Percentiles rank a stretch among this genome's conserved stretches.
phyloP scores from a whole-genome alignment of 2,888 invertebrate genomes.

The Cheilosia scutellata region DNA sequence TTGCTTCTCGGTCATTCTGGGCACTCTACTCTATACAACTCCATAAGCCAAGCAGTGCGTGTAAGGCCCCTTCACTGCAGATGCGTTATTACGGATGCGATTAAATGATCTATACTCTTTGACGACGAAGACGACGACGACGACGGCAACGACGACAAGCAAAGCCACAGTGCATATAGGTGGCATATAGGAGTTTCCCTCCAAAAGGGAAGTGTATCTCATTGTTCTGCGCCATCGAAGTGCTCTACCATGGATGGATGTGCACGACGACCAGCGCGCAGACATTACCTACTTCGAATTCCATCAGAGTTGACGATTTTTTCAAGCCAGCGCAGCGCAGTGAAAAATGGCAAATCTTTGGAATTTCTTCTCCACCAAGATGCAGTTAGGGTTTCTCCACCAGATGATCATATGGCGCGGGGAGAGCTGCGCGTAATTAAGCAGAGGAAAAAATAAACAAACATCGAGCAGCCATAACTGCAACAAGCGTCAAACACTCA shows the following conservation, averaged over 20 bases:
- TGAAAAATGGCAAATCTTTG: slow-evolving; percentile 74
- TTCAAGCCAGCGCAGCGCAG: slow-evolving; percentile 9
- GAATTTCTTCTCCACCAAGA: slow-evolving; percentile 66
- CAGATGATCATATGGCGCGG: not conserved
- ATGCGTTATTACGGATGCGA: slow-evolving; percentile 72
- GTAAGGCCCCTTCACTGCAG: slow-evolving; percentile 31
- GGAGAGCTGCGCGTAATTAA: slow-evolving; percentile 69
- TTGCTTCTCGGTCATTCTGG: slow-evolving; percentile 75
- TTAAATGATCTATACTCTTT: slow-evolving; percentile 74
- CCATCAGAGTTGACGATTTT: slow-evolving; percentile 71
- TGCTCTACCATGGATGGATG: slow-evolving; percentile 64
- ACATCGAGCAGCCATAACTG: slow-evolving; percentile 66
- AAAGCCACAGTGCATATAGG: slow-evolving; percentile 12
- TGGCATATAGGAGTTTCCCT: slow-evolving; percentile 54
- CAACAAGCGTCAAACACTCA: slow-evolving; percentile 67
- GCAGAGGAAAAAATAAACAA: slow-evolving; percentile 33
- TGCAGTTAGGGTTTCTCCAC: slow-evolving; percentile 68
- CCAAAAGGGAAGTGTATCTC: slow-evolving; percentile 72
- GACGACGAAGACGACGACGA: slow-evolving; percentile 8
- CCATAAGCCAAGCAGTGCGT: slow-evolving; percentile 69
- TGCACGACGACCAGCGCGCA: slow-evolving; percentile 52
- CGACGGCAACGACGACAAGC: slow-evolving; percentile 6
- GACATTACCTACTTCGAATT: slow-evolving; percentile 74
- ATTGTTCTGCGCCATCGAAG: slow-evolving; percentile 54
- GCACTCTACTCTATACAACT: slow-evolving; percentile 68